Evolutionary conservation across 1,140 invertebrate genomes (phyloP).

Genomic region (Drosophila bocqueti): DNA sequence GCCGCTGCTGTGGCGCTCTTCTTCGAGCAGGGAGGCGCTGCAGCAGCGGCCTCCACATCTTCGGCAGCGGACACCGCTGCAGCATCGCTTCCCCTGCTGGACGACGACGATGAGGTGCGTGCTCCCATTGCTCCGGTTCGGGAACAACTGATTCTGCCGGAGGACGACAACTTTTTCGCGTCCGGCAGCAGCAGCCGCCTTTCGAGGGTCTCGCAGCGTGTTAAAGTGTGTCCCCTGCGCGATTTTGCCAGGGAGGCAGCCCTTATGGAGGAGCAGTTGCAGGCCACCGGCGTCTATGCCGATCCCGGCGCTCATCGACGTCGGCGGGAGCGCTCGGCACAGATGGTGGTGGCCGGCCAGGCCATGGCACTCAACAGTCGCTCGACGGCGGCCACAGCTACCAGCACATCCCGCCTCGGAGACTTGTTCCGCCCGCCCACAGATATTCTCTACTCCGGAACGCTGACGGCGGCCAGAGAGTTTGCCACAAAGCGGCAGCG

Average conservation of each 20-base stretch:
- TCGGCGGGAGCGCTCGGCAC: slow-evolving; percentile 63
- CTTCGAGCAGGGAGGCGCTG: slow-evolving; percentile 66
- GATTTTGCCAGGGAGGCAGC: slow-evolving; percentile 81
- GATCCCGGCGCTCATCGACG: slow-evolving; percentile 59
- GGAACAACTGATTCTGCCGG: slow-evolving; percentile 79
- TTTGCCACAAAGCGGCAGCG: slow-evolving; percentile 87
- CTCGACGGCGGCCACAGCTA: slow-evolving; percentile 28
- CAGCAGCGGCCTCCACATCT: slow-evolving; percentile 24
- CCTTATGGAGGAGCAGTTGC: slow-evolving; percentile 79
- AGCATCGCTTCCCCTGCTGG: slow-evolving; percentile 22
- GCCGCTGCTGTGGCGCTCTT: slow-evolving; percentile 77
- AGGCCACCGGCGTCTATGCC: slow-evolving; percentile 66
- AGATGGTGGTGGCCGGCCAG: slow-evolving; percentile 71
- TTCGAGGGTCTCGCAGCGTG: slow-evolving; percentile 58
- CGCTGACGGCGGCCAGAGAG: slow-evolving; percentile 89
- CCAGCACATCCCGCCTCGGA: slow-evolving; percentile 87
- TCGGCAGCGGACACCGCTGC: slow-evolving; percentile 12
- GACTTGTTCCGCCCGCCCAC: slow-evolving; percentile 91
- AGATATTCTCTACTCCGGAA: slow-evolving; percentile 89
- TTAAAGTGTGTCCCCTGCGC: slow-evolving; percentile 78
- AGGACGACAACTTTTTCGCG: slow-evolving; percentile 83
- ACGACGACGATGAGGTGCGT: slow-evolving; percentile 76
- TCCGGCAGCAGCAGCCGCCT: slow-evolving; percentile 55
- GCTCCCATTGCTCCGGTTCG: slow-evolving; percentile 80
- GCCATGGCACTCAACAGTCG: slow-evolving; percentile 48